These are phyloP conservation scores for Bombyx huttoni DNA, from an alignment of 2,888 invertebrate genomes.

Conservation along the genomic window DNA sequence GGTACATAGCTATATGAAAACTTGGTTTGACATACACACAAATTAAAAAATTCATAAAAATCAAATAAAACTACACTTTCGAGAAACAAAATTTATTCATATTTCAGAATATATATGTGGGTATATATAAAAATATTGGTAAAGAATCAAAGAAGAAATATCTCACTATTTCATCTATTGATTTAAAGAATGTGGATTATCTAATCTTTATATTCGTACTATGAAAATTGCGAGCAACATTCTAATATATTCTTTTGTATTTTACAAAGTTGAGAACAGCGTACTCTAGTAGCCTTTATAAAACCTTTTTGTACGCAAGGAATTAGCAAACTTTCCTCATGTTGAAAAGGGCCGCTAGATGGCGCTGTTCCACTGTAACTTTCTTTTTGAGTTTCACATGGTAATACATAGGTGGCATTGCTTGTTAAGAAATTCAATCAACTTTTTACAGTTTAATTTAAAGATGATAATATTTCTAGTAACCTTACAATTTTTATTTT, in stretches of 20 bases:
- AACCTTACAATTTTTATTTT: no score
- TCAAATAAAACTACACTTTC: no score
- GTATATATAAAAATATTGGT: no score
- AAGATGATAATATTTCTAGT: not conserved
- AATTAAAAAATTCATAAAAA: no score
- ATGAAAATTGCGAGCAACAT: not conserved
- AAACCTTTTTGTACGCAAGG: conserved; percentile 21
- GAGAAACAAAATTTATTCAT: no score
- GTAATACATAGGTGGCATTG: conserved; percentile 45
- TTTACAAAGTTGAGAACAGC: conserved; percentile 21
- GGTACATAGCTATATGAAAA: no score
- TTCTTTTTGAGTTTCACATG: conserved; percentile 20
- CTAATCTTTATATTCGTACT: no score
- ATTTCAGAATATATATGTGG: no score
- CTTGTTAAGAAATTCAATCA: conserved; percentile 2
- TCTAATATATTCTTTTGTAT: not conserved
- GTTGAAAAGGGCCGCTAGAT: conserved; percentile 52
- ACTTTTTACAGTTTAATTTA: not conserved
- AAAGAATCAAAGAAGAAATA: no score
- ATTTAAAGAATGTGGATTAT: no score
- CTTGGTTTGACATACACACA: no score
- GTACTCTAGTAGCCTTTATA: conserved; percentile 42
- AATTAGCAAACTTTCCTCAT: conserved; percentile 37
- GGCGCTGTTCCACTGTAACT: conserved; percentile 28
- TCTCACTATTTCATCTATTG: no score